Conservation (phyloP, 2,797 vertebrate genomes). For the Megalops cyprinoides region DNA sequence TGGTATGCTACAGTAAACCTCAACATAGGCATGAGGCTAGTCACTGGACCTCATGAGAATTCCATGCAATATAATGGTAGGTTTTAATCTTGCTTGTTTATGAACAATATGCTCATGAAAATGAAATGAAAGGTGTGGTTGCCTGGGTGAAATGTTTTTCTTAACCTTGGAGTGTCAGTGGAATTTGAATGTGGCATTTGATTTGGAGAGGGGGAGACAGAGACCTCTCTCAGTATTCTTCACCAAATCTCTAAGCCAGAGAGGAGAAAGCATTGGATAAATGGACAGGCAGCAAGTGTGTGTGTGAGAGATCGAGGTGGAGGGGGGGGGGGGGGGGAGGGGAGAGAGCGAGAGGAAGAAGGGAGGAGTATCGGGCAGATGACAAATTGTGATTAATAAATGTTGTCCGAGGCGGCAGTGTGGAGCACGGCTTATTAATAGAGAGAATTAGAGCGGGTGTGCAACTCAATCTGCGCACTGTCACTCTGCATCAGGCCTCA, state of each 20-base stretch:
- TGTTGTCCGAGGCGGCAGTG: slow-evolving; percentile 75
- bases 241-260: slow-evolving; percentile 71
- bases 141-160: slow-evolving; percentile 46
- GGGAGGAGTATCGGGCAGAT: slow-evolving; percentile 74
- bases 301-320: too few species aligned
- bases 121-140: neutral
- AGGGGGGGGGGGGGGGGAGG: too few species aligned
- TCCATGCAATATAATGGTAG: neutral
- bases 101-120: neutral
- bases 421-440: slow-evolving; percentile 81
- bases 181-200: slow-evolving; percentile 61
- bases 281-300: too few species aligned
- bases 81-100: neutral
- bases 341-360: slow-evolving; percentile 55
- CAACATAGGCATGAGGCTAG: neutral
- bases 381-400: slow-evolving; percentile 89
- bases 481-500: slow-evolving; percentile 82
- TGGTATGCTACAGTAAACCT: neutral
- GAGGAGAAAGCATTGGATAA: slow-evolving; percentile 64
- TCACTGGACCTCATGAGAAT: neutral
- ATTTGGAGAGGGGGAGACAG: slow-evolving; percentile 24
- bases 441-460: slow-evolving; percentile 81
- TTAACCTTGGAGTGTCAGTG: slow-evolving; percentile 56
- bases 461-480: slow-evolving; percentile 84
- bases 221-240: slow-evolving; percentile 71